Evolutionary conservation across 2,113 vertebrate genomes (phyloP).

Genomic region (Conger conger): DNA sequence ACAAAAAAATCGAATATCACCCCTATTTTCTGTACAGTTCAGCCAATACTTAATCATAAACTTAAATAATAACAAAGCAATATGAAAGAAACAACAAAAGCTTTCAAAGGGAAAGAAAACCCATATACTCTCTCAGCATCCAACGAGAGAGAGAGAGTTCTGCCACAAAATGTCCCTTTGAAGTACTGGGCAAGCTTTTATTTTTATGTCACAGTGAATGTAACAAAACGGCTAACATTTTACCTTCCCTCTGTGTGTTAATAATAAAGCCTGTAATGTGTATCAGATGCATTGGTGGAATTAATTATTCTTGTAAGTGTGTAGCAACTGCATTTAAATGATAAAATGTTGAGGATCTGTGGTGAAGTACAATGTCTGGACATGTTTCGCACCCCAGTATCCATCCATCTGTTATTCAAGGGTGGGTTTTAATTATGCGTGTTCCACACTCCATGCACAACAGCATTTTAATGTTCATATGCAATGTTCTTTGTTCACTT

Average conservation of each 20-base stretch:
- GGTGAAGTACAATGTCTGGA: neutral
- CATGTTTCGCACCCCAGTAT: neutral
- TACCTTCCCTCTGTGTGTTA: too few relatives aligned
- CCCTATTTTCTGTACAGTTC: too few relatives aligned
- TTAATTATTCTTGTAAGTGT: neutral
- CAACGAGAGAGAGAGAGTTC: too few relatives aligned
- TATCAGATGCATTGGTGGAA: neutral
- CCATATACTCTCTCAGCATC: too few relatives aligned
- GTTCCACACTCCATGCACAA: neutral
- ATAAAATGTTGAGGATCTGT: slow-evolving; percentile 4
- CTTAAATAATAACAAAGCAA: too few relatives aligned
- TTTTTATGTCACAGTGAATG: neutral
- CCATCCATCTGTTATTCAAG: neutral
- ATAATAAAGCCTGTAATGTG: too few relatives aligned
- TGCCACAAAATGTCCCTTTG: neutral
- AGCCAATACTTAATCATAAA: too few relatives aligned
- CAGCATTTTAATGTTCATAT: neutral
- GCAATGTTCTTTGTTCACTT: neutral
- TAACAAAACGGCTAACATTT: too few relatives aligned
- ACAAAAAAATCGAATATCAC: too few relatives aligned
- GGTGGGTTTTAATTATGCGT: neutral
- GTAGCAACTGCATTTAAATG: slow-evolving; percentile 19
- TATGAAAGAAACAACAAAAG: too few relatives aligned
- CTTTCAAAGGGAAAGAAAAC: too few relatives aligned
- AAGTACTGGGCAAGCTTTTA: neutral